These are phyloP conservation scores for Tachyglossus aculeatus DNA, from an alignment of 2,797 vertebrate species.

Conservation along the genomic window DNA sequence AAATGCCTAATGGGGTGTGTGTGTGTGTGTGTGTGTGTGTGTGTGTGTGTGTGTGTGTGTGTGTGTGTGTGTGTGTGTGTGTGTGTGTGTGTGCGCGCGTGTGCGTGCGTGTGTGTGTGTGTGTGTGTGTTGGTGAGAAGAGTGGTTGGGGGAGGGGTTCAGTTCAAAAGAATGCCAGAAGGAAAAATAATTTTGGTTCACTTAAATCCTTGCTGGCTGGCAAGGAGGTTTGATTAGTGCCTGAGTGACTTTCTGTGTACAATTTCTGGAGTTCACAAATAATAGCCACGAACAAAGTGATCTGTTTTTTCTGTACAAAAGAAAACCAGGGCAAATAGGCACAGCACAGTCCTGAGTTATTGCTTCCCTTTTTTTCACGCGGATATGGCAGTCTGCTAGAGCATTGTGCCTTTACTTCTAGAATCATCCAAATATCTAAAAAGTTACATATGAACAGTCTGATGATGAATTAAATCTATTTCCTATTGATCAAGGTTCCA, in stretches of 20 bases:
- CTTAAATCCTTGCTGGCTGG: slow-evolving; percentile 38
- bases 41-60: slow-evolving; percentile 51
- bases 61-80: slow-evolving; percentile 50
- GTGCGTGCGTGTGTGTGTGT: slow-evolving; percentile 61
- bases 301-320: slow-evolving; percentile 33
- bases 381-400: slow-evolving; percentile 4
- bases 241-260: slow-evolving; percentile 65
- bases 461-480: slow-evolving; percentile 63
- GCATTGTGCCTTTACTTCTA: slow-evolving; percentile 13
- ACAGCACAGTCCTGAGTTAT: slow-evolving; percentile 19
- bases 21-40: slow-evolving; percentile 57
- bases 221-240: slow-evolving; percentile 32
- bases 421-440: slow-evolving; percentile 48
- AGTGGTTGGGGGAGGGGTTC: slow-evolving; percentile 42
- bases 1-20: slow-evolving; percentile 48
- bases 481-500: slow-evolving; percentile 22
- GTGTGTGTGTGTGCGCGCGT: too few relatives aligned
- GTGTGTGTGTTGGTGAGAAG: slow-evolving; percentile 52
- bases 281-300: slow-evolving; percentile 70
- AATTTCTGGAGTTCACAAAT: slow-evolving; percentile 72
- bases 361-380: slow-evolving; percentile 27
- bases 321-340: slow-evolving; percentile 57
- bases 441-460: slow-evolving; percentile 72
- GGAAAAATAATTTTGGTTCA: slow-evolving; percentile 51
- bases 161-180: slow-evolving; percentile 41